Conservation (phyloP, 2,113 vertebrate species). For the Epinephelus cyanopodus region DNA sequence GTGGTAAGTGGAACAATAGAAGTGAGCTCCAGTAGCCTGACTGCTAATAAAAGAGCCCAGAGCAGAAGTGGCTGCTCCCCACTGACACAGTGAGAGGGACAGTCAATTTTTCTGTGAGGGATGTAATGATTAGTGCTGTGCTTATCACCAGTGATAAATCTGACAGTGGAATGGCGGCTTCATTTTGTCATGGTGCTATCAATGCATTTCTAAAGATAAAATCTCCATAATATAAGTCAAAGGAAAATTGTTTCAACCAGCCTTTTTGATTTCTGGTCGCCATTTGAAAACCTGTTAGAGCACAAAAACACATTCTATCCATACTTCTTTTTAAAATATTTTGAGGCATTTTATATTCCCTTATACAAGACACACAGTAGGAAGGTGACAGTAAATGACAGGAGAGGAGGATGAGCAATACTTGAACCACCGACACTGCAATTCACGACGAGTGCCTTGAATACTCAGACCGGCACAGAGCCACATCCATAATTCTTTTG, state of each 20-base stretch:
- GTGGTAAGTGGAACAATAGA: conserved; percentile 37
- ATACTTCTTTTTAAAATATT: not conserved
- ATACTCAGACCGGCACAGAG: not conserved
- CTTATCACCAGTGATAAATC: conserved; percentile 17
- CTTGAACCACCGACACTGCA: not conserved
- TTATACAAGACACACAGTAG: too few species aligned
- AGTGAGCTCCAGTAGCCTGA: conserved; percentile 23
- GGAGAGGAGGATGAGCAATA: not conserved
- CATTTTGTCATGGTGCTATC: conserved; percentile 18
- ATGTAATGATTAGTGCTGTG: conserved; percentile 41
- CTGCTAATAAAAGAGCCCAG: conserved; percentile 26
- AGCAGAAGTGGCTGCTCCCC: conserved; percentile 22
- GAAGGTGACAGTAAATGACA: not conserved
- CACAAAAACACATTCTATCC: not conserved
- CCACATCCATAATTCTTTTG: not conserved
- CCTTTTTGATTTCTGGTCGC: not conserved
- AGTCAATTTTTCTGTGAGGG: conserved; percentile 31
- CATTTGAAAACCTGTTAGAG: not conserved
- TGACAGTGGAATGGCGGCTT: not conserved
- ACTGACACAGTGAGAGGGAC: not conserved
- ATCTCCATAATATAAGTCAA: not conserved
- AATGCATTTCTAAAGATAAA: not conserved
- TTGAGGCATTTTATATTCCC: not conserved
- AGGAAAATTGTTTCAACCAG: not conserved
- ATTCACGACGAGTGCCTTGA: not conserved